Evolutionary conservation across 2,888 invertebrate species (phyloP), one percentile per base, ranked within the genome.

Genomic region (Tetropium fuscum): DNA sequence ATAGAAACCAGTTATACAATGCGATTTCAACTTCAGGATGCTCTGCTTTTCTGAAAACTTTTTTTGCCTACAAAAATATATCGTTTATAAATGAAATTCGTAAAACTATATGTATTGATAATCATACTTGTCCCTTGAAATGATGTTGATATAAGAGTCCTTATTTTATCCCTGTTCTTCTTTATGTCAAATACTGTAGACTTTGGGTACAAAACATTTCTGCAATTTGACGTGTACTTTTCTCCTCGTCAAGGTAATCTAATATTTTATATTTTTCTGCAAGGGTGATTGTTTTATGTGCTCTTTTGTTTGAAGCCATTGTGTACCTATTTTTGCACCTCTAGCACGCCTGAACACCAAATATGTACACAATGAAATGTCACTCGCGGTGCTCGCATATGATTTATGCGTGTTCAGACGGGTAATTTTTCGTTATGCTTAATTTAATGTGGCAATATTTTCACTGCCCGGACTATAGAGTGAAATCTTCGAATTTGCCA

Each of bases 1-100:
- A 47, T 32, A 66, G 22, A 47, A 65, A 63, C 63, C 65, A 63
- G 19, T 45, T 48, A 34, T 66, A 58, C 25, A 64, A 53, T 16
- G 58, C 58, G 7, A 15, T 36, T 48, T 64, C 64, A 44, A 66
- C 11, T 57, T 63, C 47, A 18, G 57, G 60, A 48, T 63, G 16
- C 22, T 65, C 63, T 54, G 49, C 53, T 34, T 57, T 53, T 32
- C 47, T 44, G 16, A 65, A 8, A 25, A 63, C 47, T 51, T 54
- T 53, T 30, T 44, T 57, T 47, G 54, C 44, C n/a, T 58, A 47
- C 58, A 32, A 15, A 53, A 53, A 51, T 8, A 22, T 25, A 10
- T 22, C 11, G 11, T 16, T 8, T 11, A 16, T 25, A 45, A 1
- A 45, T 16, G 3, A 36, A 13, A 19, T 19, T 7, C 10, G 30